Conservation (phyloP, 2,888 invertebrate species). For the Nomada ruficornis region DNA sequence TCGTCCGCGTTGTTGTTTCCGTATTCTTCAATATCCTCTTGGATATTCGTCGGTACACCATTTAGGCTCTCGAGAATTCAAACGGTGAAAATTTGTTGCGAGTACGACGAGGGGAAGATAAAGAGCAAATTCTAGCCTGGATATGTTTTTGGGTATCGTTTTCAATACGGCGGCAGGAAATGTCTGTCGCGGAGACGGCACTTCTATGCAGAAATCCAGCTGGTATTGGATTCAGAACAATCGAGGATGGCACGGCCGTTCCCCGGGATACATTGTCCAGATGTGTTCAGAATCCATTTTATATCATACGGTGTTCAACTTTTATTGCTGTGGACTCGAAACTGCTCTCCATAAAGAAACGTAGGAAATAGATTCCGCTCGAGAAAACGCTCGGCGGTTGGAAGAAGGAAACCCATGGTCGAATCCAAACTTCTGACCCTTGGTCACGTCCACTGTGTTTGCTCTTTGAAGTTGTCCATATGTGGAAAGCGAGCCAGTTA, state of each 20-base stretch:
- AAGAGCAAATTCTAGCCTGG: background rate
- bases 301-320: conserved; percentile 39
- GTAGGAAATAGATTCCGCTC: conserved; percentile 30
- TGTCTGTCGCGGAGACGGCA: background rate
- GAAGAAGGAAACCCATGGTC: background rate
- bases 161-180: background rate
- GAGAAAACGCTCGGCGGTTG: background rate
- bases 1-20: too few relatives aligned
- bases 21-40: too few relatives aligned
- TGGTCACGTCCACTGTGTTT: conserved; percentile 4
- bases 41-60: too few relatives aligned
- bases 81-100: background rate
- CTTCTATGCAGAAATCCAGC: background rate
- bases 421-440: conserved; percentile 4
- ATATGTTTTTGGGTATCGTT: background rate
- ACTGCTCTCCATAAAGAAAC: conserved; percentile 36
- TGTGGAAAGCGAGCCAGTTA: background rate
- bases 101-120: background rate
- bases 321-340: conserved; percentile 21
- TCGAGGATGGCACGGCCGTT: conserved; percentile 5
- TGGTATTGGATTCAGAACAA: conserved; percentile 21
- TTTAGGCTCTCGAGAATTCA: background rate
- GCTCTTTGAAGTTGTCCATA: conserved; percentile 1
- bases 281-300: conserved; percentile 19
- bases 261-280: conserved; percentile 6